A percentile compares a stretch with the other conserved stretches of the same genome.
These are phyloP conservation scores for Tigriopus japonicus DNA, from an alignment of 1,140 invertebrate genomes.

Conservation along the genomic window DNA sequence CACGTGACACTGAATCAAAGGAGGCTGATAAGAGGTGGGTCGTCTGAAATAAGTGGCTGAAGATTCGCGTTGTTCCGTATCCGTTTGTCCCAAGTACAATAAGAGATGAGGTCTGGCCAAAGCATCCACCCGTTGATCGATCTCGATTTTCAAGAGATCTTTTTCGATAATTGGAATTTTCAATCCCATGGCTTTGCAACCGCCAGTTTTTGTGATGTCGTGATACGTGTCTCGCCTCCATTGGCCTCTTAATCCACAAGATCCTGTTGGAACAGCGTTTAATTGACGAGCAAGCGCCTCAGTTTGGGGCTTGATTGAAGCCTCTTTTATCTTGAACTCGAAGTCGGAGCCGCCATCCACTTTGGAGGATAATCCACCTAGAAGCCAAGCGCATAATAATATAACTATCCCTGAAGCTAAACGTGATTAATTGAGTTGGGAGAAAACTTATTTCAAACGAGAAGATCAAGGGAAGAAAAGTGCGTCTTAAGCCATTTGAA, in stretches of 20 bases:
- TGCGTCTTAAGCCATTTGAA: too few relatives aligned
- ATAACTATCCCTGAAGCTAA: too few relatives aligned
- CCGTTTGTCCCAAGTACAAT: background rate
- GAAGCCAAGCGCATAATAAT: background rate
- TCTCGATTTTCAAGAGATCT: background rate
- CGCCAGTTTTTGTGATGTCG: background rate
- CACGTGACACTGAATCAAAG: background rate
- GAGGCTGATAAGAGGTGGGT: slow-evolving; percentile 2
- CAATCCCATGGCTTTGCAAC: background rate
- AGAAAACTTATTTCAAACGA: too few relatives aligned
- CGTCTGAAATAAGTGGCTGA: background rate
- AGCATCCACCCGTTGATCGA: background rate
- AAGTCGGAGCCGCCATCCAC: slow-evolving; percentile 1
- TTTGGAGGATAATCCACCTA: background rate
- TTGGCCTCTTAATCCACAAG: background rate
- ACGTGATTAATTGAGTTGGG: too few relatives aligned
- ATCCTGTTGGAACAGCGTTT: background rate
- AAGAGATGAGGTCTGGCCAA: background rate
- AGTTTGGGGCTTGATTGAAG: background rate
- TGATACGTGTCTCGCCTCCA: background rate
- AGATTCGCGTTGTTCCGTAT: background rate
- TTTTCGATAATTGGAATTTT: background rate
- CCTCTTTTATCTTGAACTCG: slow-evolving; percentile 3
- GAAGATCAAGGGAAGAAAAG: too few relatives aligned
- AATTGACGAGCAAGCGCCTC: background rate